Conservation (phyloP, 1,140 invertebrate species). For the Elymnias hypermnestra region DNA sequence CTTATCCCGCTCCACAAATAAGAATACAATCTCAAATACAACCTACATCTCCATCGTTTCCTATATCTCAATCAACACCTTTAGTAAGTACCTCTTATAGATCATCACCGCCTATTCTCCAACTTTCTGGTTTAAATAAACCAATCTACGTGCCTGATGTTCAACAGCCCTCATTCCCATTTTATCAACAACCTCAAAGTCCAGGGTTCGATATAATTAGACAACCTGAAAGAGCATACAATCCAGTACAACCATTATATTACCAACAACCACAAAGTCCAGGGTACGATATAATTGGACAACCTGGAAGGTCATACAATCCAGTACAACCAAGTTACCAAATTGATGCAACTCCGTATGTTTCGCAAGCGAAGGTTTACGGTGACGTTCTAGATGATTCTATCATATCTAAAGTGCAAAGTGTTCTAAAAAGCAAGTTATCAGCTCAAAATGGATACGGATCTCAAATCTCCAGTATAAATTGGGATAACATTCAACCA, state of each 20-base stretch:
- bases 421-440: slow-evolving; percentile 50
- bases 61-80: slow-evolving; percentile 8
- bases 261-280: slow-evolving; percentile 27
- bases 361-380: slow-evolving; percentile 31
- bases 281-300: slow-evolving; percentile 26
- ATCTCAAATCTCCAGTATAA: slow-evolving; percentile 56
- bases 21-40: neutral
- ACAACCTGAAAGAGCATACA: too few relatives aligned
- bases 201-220: too few relatives aligned
- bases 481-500: slow-evolving; percentile 51
- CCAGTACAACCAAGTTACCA: slow-evolving; percentile 41
- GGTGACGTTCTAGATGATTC: slow-evolving; percentile 51
- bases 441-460: slow-evolving; percentile 48
- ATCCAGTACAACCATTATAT: slow-evolving; percentile 28
- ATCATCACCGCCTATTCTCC: too few relatives aligned
- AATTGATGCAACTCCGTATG: slow-evolving; percentile 48
- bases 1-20: neutral
- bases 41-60: slow-evolving; percentile 9
- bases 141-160: too few relatives aligned
- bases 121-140: too few relatives aligned
- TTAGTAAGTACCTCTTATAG: too few relatives aligned
- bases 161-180: too few relatives aligned
- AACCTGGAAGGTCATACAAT: too few relatives aligned
- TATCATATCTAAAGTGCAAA: slow-evolving; percentile 44
- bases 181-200: too few relatives aligned